phyloP scores from a whole-genome alignment of 2,113 vertebrate genomes.

The Chionodraco myersi region DNA sequence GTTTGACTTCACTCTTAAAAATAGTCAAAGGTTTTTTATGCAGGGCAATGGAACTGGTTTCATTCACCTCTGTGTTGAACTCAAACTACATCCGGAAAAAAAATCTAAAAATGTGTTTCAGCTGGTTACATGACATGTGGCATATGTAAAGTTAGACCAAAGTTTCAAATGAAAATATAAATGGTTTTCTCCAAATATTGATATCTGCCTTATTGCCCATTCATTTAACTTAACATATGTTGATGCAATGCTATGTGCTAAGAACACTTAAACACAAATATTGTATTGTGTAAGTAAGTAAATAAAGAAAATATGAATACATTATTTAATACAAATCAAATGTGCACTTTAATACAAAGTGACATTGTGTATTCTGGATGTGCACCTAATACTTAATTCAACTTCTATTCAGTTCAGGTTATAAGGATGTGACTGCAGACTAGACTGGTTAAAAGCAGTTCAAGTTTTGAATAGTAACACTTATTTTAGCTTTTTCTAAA shows the following conservation, averaged over 20 bases:
- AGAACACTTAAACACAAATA: neutral
- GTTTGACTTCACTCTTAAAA: constrained; percentile 56
- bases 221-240: neutral
- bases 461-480: neutral
- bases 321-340: neutral
- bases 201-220: neutral
- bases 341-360: too few relatives aligned
- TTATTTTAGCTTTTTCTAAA: neutral
- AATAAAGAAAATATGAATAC: neutral
- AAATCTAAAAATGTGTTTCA: neutral
- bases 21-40: neutral
- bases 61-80: constrained; percentile 40
- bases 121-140: neutral
- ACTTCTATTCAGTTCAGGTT: neutral
- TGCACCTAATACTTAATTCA: too few relatives aligned
- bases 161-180: neutral
- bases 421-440: neutral
- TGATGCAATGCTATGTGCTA: neutral
- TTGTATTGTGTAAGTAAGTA: neutral
- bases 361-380: too few relatives aligned
- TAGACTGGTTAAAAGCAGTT: neutral
- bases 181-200: neutral
- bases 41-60: constrained; percentile 38
- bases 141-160: neutral
- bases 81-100: neutral